Percentiles rank a stretch among this genome's conserved stretches.
Evolutionary conservation across 2,888 invertebrate species (phyloP).

Genomic region (Acanthosoma haemorrhoidale): DNA sequence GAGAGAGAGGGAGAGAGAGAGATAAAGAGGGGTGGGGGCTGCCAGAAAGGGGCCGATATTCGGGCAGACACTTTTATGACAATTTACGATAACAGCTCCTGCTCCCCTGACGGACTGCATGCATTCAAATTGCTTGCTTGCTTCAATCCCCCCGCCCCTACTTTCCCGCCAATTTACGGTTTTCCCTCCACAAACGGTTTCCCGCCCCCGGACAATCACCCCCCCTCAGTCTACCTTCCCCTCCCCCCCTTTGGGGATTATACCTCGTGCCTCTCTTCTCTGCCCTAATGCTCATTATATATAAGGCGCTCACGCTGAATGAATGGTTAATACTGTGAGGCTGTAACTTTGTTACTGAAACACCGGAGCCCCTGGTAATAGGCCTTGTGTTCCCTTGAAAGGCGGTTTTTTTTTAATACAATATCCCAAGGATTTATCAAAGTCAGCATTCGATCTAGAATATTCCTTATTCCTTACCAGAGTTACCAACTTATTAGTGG

Average conservation of each 20-base stretch:
- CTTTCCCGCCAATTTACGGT: conserved; percentile 36
- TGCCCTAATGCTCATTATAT: conserved; percentile 10
- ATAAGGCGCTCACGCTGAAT: conserved; percentile 3
- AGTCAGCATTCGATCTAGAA: no score
- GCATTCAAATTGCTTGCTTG: conserved; percentile 41
- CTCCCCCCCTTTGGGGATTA: conserved; percentile 18
- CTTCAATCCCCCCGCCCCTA: conserved; percentile 34
- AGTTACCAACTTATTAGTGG: no score
- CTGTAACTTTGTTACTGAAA: conserved; percentile 5
- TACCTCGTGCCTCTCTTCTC: conserved; percentile 11
- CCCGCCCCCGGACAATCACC: conserved; percentile 19
- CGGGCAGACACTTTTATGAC: conserved; percentile 40
- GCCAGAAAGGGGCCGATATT: conserved; percentile 35
- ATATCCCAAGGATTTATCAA: no score
- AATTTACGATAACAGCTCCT: conserved; percentile 38
- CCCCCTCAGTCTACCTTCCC: conserved; percentile 15
- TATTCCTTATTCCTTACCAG: no score
- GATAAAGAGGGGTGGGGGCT: conserved; percentile 22
- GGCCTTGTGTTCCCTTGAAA: no score
- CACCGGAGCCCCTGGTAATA: background rate
- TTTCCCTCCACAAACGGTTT: conserved; percentile 5
- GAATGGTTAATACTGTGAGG: background rate
- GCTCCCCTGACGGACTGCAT: conserved; percentile 40
- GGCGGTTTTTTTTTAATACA: no score
- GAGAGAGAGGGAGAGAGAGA: background rate